These are phyloP conservation scores for Trididemnum miniatum DNA, from an alignment of 23 tunicate genomes.

Conservation along the genomic window DNA sequence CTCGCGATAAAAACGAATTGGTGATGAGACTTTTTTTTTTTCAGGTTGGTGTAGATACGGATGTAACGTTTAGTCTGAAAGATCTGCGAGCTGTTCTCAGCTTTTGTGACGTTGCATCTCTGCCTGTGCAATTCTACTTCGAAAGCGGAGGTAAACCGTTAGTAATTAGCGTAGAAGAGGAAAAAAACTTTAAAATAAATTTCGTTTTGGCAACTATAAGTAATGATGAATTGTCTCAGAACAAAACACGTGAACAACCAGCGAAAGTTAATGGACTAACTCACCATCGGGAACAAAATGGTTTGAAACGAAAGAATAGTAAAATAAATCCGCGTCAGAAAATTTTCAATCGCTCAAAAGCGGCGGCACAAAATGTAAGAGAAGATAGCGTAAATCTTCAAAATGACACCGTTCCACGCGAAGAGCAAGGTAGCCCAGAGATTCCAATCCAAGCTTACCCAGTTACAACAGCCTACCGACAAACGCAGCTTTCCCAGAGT, in stretches of 20 bases:
- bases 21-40: no score
- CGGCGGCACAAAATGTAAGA: no score
- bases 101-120: slow-evolving; percentile 57
- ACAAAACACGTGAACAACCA: not conserved
- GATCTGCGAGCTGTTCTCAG: slow-evolving; percentile 69
- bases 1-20: no score
- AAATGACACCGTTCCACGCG: not conserved
- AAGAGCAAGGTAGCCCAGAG: slow-evolving; percentile 39
- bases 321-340: not conserved
- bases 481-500: not conserved
- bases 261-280: not conserved
- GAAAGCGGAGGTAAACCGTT: slow-evolving; percentile 84
- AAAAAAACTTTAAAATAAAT: slow-evolving; percentile 46
- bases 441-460: slow-evolving; percentile 37
- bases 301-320: not conserved
- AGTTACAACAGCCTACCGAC: not conserved
- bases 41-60: slow-evolving; percentile 88
- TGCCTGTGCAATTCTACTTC: slow-evolving; percentile 52
- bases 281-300: not conserved
- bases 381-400: not conserved
- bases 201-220: slow-evolving; percentile 84
- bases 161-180: slow-evolving; percentile 46
- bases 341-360: no score
- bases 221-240: slow-evolving; percentile 21
- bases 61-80: slow-evolving; percentile 72